Evolutionary conservation across 2,113 vertebrate genomes (phyloP).

Genomic region (Turdus rufiventris): DNA sequence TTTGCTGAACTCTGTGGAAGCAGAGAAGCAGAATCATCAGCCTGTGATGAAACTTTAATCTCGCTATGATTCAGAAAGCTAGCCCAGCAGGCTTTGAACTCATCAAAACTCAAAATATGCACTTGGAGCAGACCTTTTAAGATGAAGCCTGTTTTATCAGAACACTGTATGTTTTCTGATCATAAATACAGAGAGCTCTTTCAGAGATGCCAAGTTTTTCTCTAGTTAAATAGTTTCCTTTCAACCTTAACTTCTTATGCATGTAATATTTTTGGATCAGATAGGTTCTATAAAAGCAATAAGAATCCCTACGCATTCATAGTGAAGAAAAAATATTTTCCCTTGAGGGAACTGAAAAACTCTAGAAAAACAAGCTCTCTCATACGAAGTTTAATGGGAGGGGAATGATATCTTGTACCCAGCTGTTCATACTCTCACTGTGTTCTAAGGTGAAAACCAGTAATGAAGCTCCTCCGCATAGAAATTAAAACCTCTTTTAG

Average conservation of each 20-base stretch:
- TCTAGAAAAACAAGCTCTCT: background rate
- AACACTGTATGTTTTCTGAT: background rate
- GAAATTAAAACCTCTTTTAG: background rate
- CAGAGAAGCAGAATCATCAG: background rate
- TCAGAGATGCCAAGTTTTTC: background rate
- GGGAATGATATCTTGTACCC: background rate
- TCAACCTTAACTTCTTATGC: background rate
- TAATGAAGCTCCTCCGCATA: background rate
- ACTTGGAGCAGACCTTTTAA: background rate
- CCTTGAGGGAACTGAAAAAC: background rate
- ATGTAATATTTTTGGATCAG: background rate
- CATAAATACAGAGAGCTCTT: background rate
- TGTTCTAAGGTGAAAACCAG: background rate
- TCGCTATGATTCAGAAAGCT: background rate
- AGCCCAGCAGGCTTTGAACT: background rate
- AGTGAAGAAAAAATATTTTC: background rate
- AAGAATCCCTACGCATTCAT: background rate
- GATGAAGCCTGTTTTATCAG: background rate
- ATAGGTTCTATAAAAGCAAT: background rate
- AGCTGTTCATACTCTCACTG: background rate
- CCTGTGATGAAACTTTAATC: conserved; percentile 4
- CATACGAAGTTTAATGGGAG: background rate
- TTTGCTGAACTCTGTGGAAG: background rate
- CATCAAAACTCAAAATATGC: background rate
- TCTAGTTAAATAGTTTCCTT: background rate